Percentiles rank a stretch among this genome's conserved stretches.
Evolutionary conservation across 2,113 vertebrate genomes (phyloP).

Genomic region (Copsychus sechellarum): DNA sequence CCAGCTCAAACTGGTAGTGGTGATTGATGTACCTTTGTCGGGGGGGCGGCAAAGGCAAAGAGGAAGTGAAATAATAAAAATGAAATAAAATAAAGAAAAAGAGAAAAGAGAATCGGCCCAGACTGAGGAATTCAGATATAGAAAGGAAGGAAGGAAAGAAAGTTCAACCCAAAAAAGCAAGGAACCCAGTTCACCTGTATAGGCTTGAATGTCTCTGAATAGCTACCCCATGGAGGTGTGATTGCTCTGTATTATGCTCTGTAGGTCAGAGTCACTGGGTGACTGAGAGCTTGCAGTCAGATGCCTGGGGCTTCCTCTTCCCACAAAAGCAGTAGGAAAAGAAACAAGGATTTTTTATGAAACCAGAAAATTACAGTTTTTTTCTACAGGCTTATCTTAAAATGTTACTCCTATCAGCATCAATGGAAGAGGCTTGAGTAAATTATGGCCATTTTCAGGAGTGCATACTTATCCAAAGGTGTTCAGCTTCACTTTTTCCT

Average conservation of each 20-base stretch:
- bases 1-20: not conserved
- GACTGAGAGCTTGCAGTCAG: conserved; percentile 58
- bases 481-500: conserved; percentile 48
- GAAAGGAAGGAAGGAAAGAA: no score
- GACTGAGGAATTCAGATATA: not conserved
- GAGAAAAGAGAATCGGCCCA: not conserved
- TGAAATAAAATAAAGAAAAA: not conserved
- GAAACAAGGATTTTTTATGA: conserved; percentile 13
- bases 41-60: not conserved
- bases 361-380: conserved; percentile 57
- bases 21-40: not conserved
- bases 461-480: conserved; percentile 52
- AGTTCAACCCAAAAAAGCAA: not conserved
- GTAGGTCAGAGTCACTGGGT: conserved; percentile 41
- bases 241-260: conserved; percentile 51
- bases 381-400: conserved; percentile 47
- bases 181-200: conserved; percentile 15
- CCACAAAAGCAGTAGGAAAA: conserved; percentile 50
- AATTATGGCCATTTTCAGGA: conserved; percentile 67
- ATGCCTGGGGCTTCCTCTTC: conserved; percentile 49
- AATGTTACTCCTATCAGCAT: conserved; percentile 60
- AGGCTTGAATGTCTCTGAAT: not conserved
- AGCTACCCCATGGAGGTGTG: conserved; percentile 35
- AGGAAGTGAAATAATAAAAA: not conserved
- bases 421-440: conserved; percentile 51